These are phyloP conservation scores for Augiades crinisus DNA, from an alignment of 2,888 invertebrate genomes.

Conservation along the genomic window DNA sequence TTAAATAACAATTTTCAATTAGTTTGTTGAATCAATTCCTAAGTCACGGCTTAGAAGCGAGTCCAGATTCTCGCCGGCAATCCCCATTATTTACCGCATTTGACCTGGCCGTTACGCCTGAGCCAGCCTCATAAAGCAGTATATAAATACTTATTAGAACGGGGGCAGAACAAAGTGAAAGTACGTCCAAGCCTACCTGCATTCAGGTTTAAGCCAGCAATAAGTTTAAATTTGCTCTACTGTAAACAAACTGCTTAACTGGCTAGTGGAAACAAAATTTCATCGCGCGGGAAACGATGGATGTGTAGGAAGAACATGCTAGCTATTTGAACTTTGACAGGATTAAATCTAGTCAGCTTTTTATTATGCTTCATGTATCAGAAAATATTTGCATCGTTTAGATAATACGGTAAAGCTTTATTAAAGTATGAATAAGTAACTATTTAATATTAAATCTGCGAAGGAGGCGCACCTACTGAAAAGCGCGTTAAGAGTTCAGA, in stretches of 20 bases:
- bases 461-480: no score
- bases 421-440: no score
- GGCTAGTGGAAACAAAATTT: slow-evolving; percentile 13
- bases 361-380: no score
- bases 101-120: slow-evolving; percentile 14
- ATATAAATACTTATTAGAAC: slow-evolving; percentile 24
- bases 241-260: slow-evolving; percentile 15
- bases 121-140: slow-evolving; percentile 18
- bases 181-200: slow-evolving; percentile 3
- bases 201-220: slow-evolving; percentile 16
- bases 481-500: no score
- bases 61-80: background rate
- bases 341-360: no score
- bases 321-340: no score
- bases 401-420: no score
- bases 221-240: slow-evolving; percentile 22
- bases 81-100: slow-evolving; percentile 12
- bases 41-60: background rate
- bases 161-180: slow-evolving; percentile 8
- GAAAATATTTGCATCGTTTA: no score
- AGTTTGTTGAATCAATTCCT: no score
- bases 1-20: background rate
- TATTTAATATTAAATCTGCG: no score
- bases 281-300: slow-evolving; percentile 9
- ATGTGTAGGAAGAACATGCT: background rate